phyloP scores from a whole-genome alignment of 2,113 vertebrate species.

The Pandion haliaetus region DNA sequence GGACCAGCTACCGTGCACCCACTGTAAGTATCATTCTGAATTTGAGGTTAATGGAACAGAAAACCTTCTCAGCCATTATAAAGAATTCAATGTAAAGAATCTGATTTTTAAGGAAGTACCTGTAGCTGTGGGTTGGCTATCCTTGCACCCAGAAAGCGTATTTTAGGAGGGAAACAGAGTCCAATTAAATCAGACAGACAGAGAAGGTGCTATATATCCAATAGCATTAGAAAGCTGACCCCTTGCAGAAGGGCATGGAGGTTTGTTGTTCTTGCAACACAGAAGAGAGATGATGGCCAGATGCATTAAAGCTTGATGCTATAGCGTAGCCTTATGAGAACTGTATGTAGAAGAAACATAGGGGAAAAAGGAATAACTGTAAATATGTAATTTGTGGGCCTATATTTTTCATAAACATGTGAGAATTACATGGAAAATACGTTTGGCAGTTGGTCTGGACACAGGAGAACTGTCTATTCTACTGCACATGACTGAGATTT shows the following conservation, averaged over 20 bases:
- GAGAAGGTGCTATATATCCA: not conserved
- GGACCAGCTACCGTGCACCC: not conserved
- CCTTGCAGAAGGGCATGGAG: not conserved
- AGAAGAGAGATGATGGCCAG: not conserved
- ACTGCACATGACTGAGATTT: not conserved
- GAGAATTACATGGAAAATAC: not conserved
- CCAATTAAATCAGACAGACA: not conserved
- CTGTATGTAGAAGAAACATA: not conserved
- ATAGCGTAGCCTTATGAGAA: not conserved
- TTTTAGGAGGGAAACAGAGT: not conserved
- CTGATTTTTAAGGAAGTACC: not conserved
- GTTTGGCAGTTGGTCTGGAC: not conserved
- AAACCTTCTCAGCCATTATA: not conserved
- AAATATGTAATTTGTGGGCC: not conserved
- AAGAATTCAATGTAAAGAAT: not conserved
- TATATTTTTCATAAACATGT: not conserved
- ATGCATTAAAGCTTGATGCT: not conserved
- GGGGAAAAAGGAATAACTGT: not conserved
- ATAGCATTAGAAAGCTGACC: not conserved
- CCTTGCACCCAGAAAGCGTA: rapidly evolving
- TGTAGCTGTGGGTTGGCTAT: not conserved
- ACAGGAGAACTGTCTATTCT: not conserved
- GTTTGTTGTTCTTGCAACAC: not conserved
- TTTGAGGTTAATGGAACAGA: not conserved
- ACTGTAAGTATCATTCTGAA: not conserved